Evolutionary conservation across 2,113 vertebrate genomes (phyloP).

Genomic region (Corythoichthys intestinalis): DNA sequence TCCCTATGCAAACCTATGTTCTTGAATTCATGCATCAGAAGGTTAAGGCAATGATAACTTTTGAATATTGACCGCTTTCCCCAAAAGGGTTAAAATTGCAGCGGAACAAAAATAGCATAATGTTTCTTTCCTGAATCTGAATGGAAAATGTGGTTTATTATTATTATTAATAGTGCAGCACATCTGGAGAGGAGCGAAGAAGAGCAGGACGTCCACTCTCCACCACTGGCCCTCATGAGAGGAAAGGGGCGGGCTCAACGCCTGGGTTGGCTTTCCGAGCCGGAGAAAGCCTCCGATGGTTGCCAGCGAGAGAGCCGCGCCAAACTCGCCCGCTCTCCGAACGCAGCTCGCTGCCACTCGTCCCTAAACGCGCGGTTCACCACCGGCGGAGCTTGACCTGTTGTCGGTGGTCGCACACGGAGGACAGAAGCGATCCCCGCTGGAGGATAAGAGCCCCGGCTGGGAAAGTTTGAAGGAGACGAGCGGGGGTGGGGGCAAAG

Average conservation of each 20-base stretch:
- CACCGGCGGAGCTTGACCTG: neutral
- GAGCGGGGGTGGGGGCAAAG: conserved; percentile 24
- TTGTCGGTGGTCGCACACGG: neutral
- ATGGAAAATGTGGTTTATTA: neutral
- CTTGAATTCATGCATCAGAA: no score
- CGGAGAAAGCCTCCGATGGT: conserved; percentile 71
- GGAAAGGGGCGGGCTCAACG: conserved; percentile 59
- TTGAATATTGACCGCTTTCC: no score
- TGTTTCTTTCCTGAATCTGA: neutral
- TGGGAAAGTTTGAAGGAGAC: conserved; percentile 48
- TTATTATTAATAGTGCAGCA: conserved; percentile 14
- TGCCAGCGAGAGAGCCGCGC: conserved; percentile 47
- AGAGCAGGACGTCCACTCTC: conserved; percentile 42
- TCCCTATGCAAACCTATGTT: no score
- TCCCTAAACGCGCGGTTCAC: conserved; percentile 3
- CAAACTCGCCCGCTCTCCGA: conserved; percentile 56
- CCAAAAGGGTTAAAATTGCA: neutral
- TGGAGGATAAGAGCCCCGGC: conserved; percentile 18
- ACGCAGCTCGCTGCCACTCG: conserved; percentile 30
- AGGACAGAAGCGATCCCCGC: conserved; percentile 6
- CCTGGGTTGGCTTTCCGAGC: conserved; percentile 63
- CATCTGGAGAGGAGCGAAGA: conserved; percentile 51
- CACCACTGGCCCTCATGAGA: conserved; percentile 45
- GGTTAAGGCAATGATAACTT: no score
- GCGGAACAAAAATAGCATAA: neutral